Conservation (phyloP, 30 jellyfish, hydroid and myxozoan species). For the Mastigias papua region DNA sequence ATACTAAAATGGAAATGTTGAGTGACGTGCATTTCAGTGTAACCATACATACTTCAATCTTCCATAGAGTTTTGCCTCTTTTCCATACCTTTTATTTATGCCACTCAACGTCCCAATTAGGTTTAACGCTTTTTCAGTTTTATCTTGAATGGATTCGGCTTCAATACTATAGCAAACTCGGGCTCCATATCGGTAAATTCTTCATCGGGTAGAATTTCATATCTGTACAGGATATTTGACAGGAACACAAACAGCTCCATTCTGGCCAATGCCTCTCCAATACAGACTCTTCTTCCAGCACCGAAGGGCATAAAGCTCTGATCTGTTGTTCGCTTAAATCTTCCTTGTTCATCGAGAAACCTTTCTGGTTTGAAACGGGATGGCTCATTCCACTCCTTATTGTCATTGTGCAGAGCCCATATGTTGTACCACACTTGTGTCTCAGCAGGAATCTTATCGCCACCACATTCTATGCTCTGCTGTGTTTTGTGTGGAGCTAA, state of each 20-base stretch:
- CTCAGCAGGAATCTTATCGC: conserved; percentile 65
- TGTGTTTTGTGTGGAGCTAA: conserved; percentile 80
- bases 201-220: background rate
- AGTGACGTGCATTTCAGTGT: no score
- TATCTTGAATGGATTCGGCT: conserved; percentile 8
- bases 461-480: conserved; percentile 43
- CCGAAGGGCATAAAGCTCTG: background rate
- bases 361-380: background rate
- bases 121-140: background rate
- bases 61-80: no score
- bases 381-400: background rate
- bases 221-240: background rate
- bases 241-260: background rate
- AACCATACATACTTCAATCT: no score
- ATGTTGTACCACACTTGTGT: conserved; percentile 10
- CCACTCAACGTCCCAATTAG: background rate
- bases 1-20: no score
- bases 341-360: background rate
- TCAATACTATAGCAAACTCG: background rate
- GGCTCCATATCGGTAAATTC: background rate
- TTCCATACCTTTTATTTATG: no score
- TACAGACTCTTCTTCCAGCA: no score
- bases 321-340: background rate
- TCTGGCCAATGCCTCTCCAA: background rate
- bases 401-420: background rate